Evolutionary conservation across 2,797 vertebrate genomes (phyloP), one percentile per base, ranked within the genome.

Genomic region (Neosalanx taihuensis): DNA sequence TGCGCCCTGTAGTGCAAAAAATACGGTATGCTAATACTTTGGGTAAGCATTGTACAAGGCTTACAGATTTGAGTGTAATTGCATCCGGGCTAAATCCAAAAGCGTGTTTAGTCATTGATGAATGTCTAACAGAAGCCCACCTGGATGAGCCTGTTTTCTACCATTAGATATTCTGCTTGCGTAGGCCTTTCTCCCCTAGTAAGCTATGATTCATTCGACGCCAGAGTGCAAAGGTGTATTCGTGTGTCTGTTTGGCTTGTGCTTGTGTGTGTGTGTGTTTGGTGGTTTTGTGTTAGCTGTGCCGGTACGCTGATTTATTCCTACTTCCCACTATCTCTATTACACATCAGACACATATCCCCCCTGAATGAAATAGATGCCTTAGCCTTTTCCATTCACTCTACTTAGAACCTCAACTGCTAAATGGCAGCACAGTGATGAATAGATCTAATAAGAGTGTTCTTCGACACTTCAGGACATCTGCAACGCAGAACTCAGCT

Each of bases 391-490:
- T 20, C 63, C 2, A 62, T 72, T 81, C 72, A 64, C 69, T 72
- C 56, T 53, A 20, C 20, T 12, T 58, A 6, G 65, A 18, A 72
- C 35, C 73, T 37, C 3, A 46, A 18, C 46, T 51, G 23, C 10
- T 15, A 9, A 30, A 79, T 18, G 15, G 35, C 58, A 18, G 2
- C 26, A 67, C 59, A 69, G 59, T 81, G 78, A 84, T 82, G 67
- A 79, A 80, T 77, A 20, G 75, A 29, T 77, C 74, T 83, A 81
- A 83, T 84, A 79, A 79, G 71, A 62, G 49, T 61, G 80, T 68
- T 70, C 70, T 66, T 74, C 77, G 78, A 64, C 81, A 77, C 79
- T 26, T 41, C 33, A 69, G 73, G 53, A 72, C 67, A 63, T 64
- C 61, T 75, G 64, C 12, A 63, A 74, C 61, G 30, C 26, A 65